Conservation (phyloP, 2,888 invertebrate genomes). For the Rhogogaster chlorosoma region DNA sequence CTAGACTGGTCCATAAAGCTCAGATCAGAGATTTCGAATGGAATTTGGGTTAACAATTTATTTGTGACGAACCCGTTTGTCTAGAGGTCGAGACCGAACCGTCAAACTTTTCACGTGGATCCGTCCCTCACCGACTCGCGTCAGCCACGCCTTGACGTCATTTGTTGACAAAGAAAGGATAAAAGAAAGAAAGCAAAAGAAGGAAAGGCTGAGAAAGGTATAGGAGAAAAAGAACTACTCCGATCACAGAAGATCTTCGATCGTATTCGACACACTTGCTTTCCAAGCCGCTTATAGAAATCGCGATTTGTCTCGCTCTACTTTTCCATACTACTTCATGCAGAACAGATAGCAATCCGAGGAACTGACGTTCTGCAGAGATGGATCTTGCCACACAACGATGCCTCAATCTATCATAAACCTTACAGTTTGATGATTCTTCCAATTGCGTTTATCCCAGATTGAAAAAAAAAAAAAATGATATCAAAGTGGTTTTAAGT, state of each 20-base stretch:
- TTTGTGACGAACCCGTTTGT: neutral
- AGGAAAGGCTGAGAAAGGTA: neutral
- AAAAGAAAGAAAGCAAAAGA: neutral
- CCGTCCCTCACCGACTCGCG: neutral
- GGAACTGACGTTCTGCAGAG: neutral
- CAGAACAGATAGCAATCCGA: neutral
- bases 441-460: neutral
- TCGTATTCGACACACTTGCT: slow-evolving; percentile 23
- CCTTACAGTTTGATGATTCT: neutral
- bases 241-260: slow-evolving; percentile 5
- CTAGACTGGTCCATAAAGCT: neutral
- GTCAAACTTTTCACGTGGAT: slow-evolving; percentile 19
- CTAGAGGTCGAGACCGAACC: slow-evolving; percentile 25
- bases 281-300: slow-evolving; percentile 4
- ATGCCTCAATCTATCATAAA: neutral
- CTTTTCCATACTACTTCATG: neutral
- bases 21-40: slow-evolving; percentile 5
- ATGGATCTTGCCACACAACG: neutral
- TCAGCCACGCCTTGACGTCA: neutral
- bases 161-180: neutral
- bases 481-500: neutral
- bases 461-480: neutral
- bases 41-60: slow-evolving; percentile 30
- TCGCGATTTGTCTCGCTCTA: neutral
- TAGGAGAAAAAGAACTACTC: neutral